These are phyloP conservation scores for Eciton burchellii DNA, from an alignment of 1,140 invertebrate species.

Conservation along the genomic window DNA sequence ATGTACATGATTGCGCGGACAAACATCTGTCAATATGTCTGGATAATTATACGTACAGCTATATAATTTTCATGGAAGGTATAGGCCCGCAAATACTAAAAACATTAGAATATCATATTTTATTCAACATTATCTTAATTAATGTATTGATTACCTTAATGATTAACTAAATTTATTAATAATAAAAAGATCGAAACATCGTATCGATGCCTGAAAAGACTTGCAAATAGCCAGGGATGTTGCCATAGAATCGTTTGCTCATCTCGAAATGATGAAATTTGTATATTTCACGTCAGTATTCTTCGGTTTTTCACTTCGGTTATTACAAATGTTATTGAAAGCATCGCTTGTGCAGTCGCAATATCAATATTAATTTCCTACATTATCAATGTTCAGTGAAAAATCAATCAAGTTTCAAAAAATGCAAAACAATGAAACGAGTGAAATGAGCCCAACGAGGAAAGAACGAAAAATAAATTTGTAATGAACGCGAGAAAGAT, in stretches of 20 bases:
- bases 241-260: too few relatives aligned
- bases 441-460: neutral
- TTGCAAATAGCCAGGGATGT: too few relatives aligned
- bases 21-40: neutral
- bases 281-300: neutral
- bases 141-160: too few relatives aligned
- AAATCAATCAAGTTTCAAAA: neutral
- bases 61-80: neutral
- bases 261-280: too few relatives aligned
- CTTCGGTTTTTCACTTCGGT: conserved; percentile 4
- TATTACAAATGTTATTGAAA: neutral
- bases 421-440: conserved; percentile 38
- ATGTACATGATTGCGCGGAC: neutral
- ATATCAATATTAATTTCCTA: conserved; percentile 2
- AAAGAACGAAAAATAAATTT: conserved; percentile 16
- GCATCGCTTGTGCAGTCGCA: neutral
- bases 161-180: too few relatives aligned
- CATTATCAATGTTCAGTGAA: neutral
- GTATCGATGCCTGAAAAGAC: too few relatives aligned
- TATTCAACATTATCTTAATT: too few relatives aligned
- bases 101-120: too few relatives aligned
- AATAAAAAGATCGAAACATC: too few relatives aligned
- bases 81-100: neutral
- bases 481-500: conserved; percentile 5
- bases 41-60: neutral